These are phyloP conservation scores for Rhynchopsitta pachyrhyncha DNA, from an alignment of 2,113 vertebrate species.

Conservation along the genomic window DNA sequence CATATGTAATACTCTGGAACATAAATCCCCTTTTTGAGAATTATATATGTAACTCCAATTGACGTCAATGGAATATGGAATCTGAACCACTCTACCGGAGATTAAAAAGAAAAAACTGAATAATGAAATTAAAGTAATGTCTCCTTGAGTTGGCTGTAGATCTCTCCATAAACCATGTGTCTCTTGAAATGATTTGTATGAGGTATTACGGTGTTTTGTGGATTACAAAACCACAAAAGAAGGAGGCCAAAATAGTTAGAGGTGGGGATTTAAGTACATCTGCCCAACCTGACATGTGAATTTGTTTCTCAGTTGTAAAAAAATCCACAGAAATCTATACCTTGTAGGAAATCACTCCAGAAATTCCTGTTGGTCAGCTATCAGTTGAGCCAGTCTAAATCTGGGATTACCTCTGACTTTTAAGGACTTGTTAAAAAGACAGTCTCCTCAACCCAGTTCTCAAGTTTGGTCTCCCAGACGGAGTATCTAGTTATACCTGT, in stretches of 20 bases:
- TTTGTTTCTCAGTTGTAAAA: constrained; percentile 11
- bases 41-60: neutral
- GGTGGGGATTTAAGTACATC: neutral
- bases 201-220: constrained; percentile 14
- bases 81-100: neutral
- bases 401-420: neutral
- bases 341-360: neutral
- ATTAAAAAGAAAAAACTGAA: neutral
- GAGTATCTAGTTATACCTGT: neutral
- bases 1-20: neutral
- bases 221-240: constrained; percentile 37
- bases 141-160: neutral
- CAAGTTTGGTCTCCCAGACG: neutral
- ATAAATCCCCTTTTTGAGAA: neutral
- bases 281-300: neutral
- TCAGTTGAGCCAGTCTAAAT: neutral
- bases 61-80: neutral
- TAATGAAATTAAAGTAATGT: constrained; percentile 13
- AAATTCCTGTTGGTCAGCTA: neutral
- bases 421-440: neutral
- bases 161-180: neutral
- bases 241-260: neutral
- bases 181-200: constrained; percentile 23
- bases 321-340: neutral
- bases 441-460: neutral